Conservation (phyloP, 2,113 vertebrate species). For the Tympanuchus pallidicinctus region DNA sequence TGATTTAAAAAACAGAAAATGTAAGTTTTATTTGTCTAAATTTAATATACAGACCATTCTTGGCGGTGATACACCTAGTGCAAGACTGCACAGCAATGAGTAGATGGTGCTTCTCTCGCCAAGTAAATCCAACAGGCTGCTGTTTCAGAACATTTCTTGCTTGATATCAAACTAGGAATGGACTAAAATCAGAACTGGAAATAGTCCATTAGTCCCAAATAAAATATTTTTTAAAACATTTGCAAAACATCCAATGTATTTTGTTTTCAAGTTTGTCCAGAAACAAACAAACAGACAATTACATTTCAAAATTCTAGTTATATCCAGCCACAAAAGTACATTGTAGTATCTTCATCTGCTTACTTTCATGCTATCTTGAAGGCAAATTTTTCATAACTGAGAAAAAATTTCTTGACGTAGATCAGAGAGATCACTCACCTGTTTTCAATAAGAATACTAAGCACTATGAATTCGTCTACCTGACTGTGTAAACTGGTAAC, state of each 20-base stretch:
- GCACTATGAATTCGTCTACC: not conserved
- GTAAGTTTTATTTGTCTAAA: not conserved
- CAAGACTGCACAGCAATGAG: not conserved
- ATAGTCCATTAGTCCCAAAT: not conserved
- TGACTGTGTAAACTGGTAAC: not conserved
- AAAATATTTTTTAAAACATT: not conserved
- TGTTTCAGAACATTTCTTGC: not conserved
- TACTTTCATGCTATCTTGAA: not conserved
- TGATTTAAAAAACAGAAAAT: not conserved
- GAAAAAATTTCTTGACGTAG: not conserved
- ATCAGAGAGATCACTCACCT: not conserved
- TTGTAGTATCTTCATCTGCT: not conserved
- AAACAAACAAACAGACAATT: not conserved
- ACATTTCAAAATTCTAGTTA: not conserved
- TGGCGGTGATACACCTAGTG: not conserved
- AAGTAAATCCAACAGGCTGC: not conserved
- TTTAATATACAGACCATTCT: not conserved
- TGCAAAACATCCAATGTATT: not conserved
- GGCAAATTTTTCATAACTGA: slow-evolving; percentile 20
- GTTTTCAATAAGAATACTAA: not conserved
- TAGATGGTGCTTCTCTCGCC: not conserved
- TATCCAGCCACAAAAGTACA: not conserved
- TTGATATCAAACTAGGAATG: not conserved
- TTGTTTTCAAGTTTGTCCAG: not conserved
- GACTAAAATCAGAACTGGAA: slow-evolving; percentile 14